Evolutionary conservation across 2,888 invertebrate species (phyloP).

Genomic region (Mimumesa dahlbomi): DNA sequence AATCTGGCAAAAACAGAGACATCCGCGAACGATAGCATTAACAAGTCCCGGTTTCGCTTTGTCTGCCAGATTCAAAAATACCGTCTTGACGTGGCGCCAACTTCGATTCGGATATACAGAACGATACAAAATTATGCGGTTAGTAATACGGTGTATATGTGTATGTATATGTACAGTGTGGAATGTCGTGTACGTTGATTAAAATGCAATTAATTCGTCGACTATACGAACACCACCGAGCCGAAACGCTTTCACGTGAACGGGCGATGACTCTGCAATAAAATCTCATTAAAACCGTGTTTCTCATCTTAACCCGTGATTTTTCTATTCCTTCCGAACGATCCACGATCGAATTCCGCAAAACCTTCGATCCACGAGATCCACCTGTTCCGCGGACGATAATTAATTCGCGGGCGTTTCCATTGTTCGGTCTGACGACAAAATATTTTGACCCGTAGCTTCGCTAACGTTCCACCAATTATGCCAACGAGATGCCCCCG

Average conservation of each 20-base stretch:
- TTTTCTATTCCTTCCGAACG: too few species aligned
- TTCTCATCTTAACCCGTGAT: slow-evolving; percentile 17
- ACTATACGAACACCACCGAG: neutral
- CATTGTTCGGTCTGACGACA: slow-evolving; percentile 9
- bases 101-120: neutral
- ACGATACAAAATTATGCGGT: slow-evolving; percentile 13
- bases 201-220: too few species aligned
- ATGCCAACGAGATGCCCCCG: slow-evolving; percentile 42
- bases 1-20: neutral
- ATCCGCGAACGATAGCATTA: slow-evolving; percentile 4
- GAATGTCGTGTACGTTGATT: too few species aligned
- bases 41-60: neutral
- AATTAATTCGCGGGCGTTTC: neutral
- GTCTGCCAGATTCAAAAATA: slow-evolving; percentile 4
- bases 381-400: too few species aligned
- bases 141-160: too few species aligned
- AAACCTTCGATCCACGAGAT: too few species aligned
- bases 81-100: slow-evolving; percentile 11
- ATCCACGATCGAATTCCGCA: too few species aligned
- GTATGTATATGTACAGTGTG: too few species aligned
- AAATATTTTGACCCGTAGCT: slow-evolving; percentile 27
- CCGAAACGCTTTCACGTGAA: slow-evolving; percentile 22
- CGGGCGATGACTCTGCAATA: slow-evolving; percentile 43
- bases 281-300: slow-evolving; percentile 32
- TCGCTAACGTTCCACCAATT: slow-evolving; percentile 35